Percentiles rank a stretch among this genome's conserved stretches.
phyloP scores from a whole-genome alignment of 2,888 invertebrate species.

The Fragum whitleyi region DNA sequence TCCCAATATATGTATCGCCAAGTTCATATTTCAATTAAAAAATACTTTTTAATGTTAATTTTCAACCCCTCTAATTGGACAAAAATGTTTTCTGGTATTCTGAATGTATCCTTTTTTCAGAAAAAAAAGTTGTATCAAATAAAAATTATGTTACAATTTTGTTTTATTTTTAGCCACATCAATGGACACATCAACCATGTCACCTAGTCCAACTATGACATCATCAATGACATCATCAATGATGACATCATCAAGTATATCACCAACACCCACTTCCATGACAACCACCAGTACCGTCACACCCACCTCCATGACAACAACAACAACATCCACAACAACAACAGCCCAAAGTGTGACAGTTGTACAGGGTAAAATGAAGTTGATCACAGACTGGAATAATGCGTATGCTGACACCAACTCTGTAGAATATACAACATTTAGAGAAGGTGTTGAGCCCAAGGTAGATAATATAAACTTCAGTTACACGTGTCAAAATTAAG shows the following conservation, averaged over 20 bases:
- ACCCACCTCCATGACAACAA: neutral
- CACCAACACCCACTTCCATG: constrained; percentile 5
- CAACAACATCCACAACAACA: constrained; percentile 2
- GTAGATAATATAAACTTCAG: neutral
- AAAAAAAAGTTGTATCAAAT: no score
- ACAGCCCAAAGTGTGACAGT: neutral
- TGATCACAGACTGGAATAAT: neutral
- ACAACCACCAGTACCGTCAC: neutral
- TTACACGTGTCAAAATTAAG: no score
- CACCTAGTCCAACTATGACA: neutral
- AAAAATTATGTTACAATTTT: no score
- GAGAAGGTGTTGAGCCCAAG: neutral
- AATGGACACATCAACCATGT: neutral
- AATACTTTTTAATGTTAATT: no score
- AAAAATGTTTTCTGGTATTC: no score
- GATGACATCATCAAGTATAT: neutral
- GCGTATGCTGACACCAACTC: neutral
- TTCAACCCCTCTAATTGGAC: no score
- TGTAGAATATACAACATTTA: neutral
- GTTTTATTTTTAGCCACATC: neutral
- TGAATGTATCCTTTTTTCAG: no score
- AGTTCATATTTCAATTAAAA: no score
- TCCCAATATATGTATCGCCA: no score
- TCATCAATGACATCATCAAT: constrained; percentile 7
- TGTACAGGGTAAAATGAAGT: constrained; percentile 2